Evolutionary conservation across 1,140 invertebrate species (phyloP).

Genomic region (Pentalonia nigronervosa): DNA sequence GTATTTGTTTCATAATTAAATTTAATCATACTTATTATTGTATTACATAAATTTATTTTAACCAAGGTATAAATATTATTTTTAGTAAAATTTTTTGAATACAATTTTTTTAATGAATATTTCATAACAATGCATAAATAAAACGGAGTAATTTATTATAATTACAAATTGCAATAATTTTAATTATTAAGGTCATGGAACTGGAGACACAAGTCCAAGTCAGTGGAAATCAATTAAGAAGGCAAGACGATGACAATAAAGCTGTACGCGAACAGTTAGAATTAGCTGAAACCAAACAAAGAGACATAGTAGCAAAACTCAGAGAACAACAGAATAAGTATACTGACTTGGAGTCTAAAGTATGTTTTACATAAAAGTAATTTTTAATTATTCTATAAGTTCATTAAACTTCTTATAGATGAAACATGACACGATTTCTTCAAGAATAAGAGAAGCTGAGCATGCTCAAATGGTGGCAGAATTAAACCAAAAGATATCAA

Average conservation of each 20-base stretch:
- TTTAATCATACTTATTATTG: neutral
- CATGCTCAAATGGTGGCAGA: constrained; percentile 93
- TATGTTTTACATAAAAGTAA: constrained; percentile 60
- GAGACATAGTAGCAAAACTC: constrained; percentile 78
- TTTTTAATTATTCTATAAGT: neutral
- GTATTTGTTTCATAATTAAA: neutral
- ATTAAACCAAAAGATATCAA: constrained; percentile 91
- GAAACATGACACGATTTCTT: constrained; percentile 94
- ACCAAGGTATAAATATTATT: neutral
- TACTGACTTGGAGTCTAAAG: constrained; percentile 84
- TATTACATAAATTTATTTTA: neutral
- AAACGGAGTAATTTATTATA: neutral
- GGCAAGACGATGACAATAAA: constrained; percentile 94
- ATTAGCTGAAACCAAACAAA: constrained; percentile 73
- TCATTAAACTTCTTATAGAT: constrained; percentile 67
- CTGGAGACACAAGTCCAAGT: constrained; percentile 97
- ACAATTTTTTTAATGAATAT: neutral
- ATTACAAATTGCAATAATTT: constrained; percentile 8
- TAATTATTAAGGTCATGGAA: constrained; percentile 81
- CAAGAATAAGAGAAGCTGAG: constrained; percentile 92
- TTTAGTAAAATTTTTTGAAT: neutral
- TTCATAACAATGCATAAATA: neutral
- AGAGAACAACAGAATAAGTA: constrained; percentile 89
- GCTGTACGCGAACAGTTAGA: constrained; percentile 81
- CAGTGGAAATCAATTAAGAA: constrained; percentile 88